Percentiles rank a stretch among this genome's conserved stretches.
phyloP scores from a whole-genome alignment of 37 sponge, comb jelly and placozoan species.

The Dysidea cf. avara region DNA sequence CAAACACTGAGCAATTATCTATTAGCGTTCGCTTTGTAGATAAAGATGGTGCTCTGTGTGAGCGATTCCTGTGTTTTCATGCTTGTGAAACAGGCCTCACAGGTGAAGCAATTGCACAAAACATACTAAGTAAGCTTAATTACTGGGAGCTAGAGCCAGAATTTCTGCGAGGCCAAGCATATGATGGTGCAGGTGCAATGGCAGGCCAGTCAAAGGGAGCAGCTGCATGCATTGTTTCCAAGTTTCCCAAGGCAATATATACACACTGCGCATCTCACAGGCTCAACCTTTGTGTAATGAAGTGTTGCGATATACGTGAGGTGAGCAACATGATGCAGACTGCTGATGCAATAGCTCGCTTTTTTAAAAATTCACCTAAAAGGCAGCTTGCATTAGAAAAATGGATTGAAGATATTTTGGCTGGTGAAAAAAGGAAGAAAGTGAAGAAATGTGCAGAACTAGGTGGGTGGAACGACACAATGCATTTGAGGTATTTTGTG shows the following conservation, averaged over 20 bases:
- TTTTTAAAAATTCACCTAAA: slow-evolving; percentile 33
- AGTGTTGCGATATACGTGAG: slow-evolving; percentile 23
- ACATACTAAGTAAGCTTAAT: slow-evolving; percentile 3
- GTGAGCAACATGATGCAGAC: no score
- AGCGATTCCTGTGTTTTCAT: slow-evolving; percentile 17
- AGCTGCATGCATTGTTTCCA: slow-evolving; percentile 38
- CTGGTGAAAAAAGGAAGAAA: no score
- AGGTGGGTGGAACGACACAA: slow-evolving; percentile 27
- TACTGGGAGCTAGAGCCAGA: slow-evolving; percentile 25
- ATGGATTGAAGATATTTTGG: slow-evolving; percentile 9
- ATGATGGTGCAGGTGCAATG: slow-evolving; percentile 66
- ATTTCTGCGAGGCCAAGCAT: no score
- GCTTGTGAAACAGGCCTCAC: slow-evolving; percentile 29
- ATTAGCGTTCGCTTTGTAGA: no score
- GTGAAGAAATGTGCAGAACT: slow-evolving; percentile 17
- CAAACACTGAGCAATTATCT: no score
- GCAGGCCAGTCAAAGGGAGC: slow-evolving; percentile 37
- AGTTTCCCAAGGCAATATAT: no score
- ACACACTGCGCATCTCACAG: no score
- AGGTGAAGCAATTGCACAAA: slow-evolving; percentile 42
- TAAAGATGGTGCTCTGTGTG: neutral
- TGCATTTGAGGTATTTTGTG: no score
- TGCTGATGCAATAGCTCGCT: no score
- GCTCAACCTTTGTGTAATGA: no score
- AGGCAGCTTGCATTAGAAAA: slow-evolving; percentile 35